Percentiles rank a stretch among this genome's conserved stretches.
Conservation (phyloP, 2,113 vertebrate genomes). For the Suricata suricatta region DNA sequence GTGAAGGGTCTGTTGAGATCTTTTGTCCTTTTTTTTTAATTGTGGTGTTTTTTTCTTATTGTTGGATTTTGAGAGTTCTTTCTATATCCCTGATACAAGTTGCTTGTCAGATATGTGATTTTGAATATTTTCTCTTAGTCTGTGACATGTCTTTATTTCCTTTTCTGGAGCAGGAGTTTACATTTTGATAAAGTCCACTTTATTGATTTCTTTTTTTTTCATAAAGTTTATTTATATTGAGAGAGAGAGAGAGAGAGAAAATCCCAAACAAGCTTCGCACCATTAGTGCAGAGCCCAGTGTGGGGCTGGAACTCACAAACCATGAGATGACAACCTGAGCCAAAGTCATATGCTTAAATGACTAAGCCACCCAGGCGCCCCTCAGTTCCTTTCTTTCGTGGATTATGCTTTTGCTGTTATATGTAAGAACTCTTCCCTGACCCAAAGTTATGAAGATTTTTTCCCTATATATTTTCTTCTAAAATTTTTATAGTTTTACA, state of each 20-base stretch:
- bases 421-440: background rate
- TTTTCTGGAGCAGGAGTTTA: constrained; percentile 6
- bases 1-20: background rate
- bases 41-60: background rate
- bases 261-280: too few relatives aligned
- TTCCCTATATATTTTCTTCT: background rate
- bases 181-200: background rate
- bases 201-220: background rate
- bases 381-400: background rate
- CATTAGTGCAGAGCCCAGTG: too few relatives aligned
- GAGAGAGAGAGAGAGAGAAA: too few relatives aligned
- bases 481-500: background rate
- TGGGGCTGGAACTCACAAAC: too few relatives aligned
- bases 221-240: too few relatives aligned
- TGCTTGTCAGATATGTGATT: background rate
- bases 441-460: background rate
- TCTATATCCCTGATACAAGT: background rate
- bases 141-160: background rate
- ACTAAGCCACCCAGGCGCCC: too few relatives aligned
- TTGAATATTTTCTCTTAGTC: constrained; percentile 1
- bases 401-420: background rate
- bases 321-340: too few relatives aligned
- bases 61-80: background rate
- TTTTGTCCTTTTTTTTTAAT: background rate
- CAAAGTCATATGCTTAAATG: too few relatives aligned